Base-by-base conservation (phyloP, 2,888 invertebrate genomes). In the Helobdella robusta region DNA sequence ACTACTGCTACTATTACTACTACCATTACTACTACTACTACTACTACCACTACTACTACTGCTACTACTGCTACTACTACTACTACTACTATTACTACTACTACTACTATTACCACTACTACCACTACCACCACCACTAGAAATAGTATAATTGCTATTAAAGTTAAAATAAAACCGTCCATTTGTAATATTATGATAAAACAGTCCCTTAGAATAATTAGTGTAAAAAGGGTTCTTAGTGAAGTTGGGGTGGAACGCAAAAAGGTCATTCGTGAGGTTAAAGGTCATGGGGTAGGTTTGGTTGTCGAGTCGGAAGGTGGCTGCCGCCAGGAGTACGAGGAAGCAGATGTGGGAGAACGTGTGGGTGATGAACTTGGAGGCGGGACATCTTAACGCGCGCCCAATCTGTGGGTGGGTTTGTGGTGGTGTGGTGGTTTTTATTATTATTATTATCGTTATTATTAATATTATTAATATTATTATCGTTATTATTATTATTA, bases 281-380 rank as follows among this genome's bases (percentile, higher is more conserved):
- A 56, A 61, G 25, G 64, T 58, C 64, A 70, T 70, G 30, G 68
- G 68, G 40, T 68, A 67, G 20, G 66, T 65, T 25, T 64, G 44
- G 30, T 56, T 61, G 58, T 69, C 69, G 36, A 69, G 66, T 11
- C 69, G 65, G 72, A 86, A 83, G 73, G 87, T 87, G 54, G 87
- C 88, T 60, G 87, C 83, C 15, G 84, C 76, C 67, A 87, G 82
- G 68, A 87, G 76, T 1, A 83, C 74, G 61, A 87, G 82, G 79
- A 87, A 88, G 68, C 86, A 79, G 65, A 85, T 75, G 76, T 86
- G 87, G 18, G 85, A 84, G 25, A 86, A 83, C 4, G 84, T 81
- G 73, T 85, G 85, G 64, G 85, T 86, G 72, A 88, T 83, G 80
- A 87, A 85, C 79, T 86, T 86, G 76, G 87, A 86, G 70, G 87